Evolutionary conservation across 2,797 vertebrate genomes (phyloP), one percentile per base, ranked within the genome.

Genomic region (Onychomys arenicola): DNA sequence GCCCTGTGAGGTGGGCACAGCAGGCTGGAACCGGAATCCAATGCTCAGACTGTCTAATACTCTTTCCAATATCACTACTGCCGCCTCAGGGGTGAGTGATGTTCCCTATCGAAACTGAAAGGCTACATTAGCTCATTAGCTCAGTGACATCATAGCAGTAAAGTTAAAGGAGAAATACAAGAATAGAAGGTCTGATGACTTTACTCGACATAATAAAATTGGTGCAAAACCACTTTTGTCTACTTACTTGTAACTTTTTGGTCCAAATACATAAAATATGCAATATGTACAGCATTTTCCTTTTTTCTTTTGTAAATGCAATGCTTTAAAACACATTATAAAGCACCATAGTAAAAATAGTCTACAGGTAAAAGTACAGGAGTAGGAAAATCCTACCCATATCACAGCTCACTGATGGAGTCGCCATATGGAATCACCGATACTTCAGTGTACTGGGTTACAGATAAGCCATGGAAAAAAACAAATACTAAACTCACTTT

Each of bases 341-440:
- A 99, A 99, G 99, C 99, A 99, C 98, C 98, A 98, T 98, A 98
- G 98, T 99, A 99, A 99, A 99, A 99, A 99, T 98, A 99, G 98
- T 98, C 98, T 99, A 99, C 99, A 98, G 98, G 98, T 98, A 99
- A 99, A 99, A 99, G 98, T 98, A 98, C 98, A 98, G 98, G 98
- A 98, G 98, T 98, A 98, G 98, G 98, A 98, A 99, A 98, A 98
- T 83, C 98, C 97, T 98, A 98, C 98, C 98, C 98, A 98, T 98
- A 98, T 98, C 98, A 98, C 98, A 98, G 98, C 98, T 99, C 98
- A 98, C 98, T 97, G 97, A 97, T 95, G 97, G 98, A 98, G 98
- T 98, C 97, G 98, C 98, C 98, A 98, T 98, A 98, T 98, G 98
- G 98, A 98, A 95, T 98, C 96, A 98, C 97, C 76, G 84, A 52